A percentile compares a stretch with the other conserved stretches of the same genome.
These are phyloP conservation scores for Ispidina picta DNA, from an alignment of 2,797 vertebrate species.

Conservation along the genomic window DNA sequence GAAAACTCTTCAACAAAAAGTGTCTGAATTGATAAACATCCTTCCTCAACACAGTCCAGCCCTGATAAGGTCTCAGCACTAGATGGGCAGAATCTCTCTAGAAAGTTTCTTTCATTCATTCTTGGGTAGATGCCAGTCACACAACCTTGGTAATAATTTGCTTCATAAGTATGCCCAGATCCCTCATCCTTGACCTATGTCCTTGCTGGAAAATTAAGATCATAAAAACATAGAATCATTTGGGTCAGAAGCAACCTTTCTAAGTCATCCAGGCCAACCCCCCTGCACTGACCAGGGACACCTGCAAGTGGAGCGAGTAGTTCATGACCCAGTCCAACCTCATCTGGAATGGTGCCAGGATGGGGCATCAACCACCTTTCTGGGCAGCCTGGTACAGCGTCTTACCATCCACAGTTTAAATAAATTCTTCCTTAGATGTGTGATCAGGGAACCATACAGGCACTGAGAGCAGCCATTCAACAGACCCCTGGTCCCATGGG, in stretches of 20 bases:
- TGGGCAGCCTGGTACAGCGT: neutral
- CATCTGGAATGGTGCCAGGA: neutral
- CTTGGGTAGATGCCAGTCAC: conserved; percentile 11
- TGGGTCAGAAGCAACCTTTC: neutral
- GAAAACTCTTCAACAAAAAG: conserved; percentile 42
- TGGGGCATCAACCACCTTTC: neutral
- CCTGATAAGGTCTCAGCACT: conserved; percentile 37
- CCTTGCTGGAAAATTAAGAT: neutral
- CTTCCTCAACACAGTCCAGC: neutral
- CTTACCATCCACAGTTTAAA: neutral
- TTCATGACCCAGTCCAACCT: neutral
- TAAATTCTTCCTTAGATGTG: neutral
- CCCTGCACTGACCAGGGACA: neutral
- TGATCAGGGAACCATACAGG: fast-evolving
- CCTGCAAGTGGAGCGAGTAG: neutral
- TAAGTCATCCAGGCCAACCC: neutral
- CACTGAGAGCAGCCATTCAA: fast-evolving
- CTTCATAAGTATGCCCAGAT: neutral
- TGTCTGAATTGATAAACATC: conserved; percentile 58
- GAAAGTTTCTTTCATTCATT: neutral
- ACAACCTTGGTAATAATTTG: neutral
- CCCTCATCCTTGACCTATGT: neutral
- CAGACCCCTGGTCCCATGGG: neutral
- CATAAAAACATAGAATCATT: neutral
- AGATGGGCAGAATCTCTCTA: neutral